Conservation (phyloP, 2,797 vertebrate genomes). For the Sebastes nivosus region DNA sequence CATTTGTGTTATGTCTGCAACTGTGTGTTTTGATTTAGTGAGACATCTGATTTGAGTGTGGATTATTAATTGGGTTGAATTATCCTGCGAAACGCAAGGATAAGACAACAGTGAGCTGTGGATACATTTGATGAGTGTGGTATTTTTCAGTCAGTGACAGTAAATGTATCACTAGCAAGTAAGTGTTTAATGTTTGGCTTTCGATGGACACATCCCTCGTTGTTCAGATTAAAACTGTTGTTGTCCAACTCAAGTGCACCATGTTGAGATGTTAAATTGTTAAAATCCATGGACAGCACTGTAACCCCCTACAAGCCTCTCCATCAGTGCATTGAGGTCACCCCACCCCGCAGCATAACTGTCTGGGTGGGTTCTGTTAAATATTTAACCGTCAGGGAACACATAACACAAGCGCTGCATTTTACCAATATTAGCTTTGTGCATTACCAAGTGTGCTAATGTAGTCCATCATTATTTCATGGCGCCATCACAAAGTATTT, state of each 20-base stretch:
- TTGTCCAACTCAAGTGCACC: background rate
- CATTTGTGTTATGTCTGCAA: background rate
- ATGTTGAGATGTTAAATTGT: conserved; percentile 8
- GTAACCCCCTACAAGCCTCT: conserved; percentile 29
- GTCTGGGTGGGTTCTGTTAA: conserved; percentile 63
- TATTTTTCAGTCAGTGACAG: background rate
- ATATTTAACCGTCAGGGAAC: conserved; percentile 65
- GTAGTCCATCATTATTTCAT: conserved; percentile 75
- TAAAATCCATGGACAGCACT: conserved; percentile 7
- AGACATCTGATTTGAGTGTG: conserved; percentile 8
- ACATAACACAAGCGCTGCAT: conserved; percentile 42
- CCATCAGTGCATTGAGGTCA: conserved; percentile 58
- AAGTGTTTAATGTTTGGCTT: background rate
- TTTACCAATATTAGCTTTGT: conserved; percentile 68
- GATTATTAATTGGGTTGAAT: background rate
- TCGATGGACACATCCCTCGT: background rate
- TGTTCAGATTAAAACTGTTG: background rate
- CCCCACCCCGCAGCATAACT: conserved; percentile 37
- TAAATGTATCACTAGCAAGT: background rate
- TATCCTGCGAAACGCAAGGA: background rate
- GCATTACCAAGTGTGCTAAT: conserved; percentile 64
- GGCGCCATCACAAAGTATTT: conserved; percentile 46
- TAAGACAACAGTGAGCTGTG: background rate
- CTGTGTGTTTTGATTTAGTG: conserved; percentile 10
- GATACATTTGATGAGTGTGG: background rate